Base-by-base conservation (phyloP, 2,888 invertebrate species). In the Rutpela maculata region DNA sequence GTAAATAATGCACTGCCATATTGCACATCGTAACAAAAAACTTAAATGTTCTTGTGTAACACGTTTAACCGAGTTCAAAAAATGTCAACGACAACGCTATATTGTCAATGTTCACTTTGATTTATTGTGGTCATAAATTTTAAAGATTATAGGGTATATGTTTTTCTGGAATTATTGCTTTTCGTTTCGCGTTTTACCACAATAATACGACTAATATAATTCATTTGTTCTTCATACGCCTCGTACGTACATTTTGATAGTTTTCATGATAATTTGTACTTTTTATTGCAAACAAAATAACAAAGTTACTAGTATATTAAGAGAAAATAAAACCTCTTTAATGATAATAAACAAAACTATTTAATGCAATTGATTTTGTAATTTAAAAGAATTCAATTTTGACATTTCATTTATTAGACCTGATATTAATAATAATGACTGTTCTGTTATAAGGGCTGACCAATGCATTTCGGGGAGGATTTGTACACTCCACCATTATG, bases 121-220 rank as follows among this genome's bases (percentile, higher is more conserved):
- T 50, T 50, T 50, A 50, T 50, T n/a, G 50, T n/a, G n/a, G n/a
- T n/a, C 50, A 50, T 50, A 50, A 50, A 50, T 50, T 50, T 50
- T 50, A n/a, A 50, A n/a, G 50, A 50, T 50, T 50, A 50, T 50
- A n/a, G 50, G 1, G n/a, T 50, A 50, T n/a, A 50, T 50, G 50
- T 50, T 50, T 50, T 50, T 50, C n/a, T 50, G 50, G 15, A 5
- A 50, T 50, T 43, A 50, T n/a, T n/a, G 50, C 50, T n/a, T n/a
- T 50, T 35, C 31, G 31, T 9, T 35, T 35, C 31, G 7, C n/a
- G 50, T 50, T 50, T 50, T 15, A n/a, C n/a, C n/a, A 50, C 50
- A 50, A 50, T n/a, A 50, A n/a, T 15, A 50, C 15, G 15, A n/a
- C 12, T n/a, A 15, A 50, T 50, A 50, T n/a, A n/a, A 50, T 50